phyloP scores from a whole-genome alignment of 2,113 vertebrate genomes.

The Pseudopipra pipra region DNA sequence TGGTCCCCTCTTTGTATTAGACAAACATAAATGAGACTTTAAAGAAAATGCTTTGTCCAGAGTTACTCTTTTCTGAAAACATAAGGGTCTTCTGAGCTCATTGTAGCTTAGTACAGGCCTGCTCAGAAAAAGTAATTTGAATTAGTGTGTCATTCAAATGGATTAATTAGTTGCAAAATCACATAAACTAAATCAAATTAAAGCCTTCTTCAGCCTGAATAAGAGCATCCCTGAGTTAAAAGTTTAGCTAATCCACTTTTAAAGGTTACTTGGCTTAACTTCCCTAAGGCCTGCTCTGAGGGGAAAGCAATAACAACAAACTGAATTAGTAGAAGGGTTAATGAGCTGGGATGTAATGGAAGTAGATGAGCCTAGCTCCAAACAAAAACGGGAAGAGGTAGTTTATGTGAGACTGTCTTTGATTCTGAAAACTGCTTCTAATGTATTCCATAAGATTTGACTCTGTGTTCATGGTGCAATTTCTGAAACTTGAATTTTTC shows the following conservation, averaged over 20 bases:
- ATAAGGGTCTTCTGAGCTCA: background rate
- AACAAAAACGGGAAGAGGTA: background rate
- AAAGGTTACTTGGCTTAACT: conserved; percentile 16
- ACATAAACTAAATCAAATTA: background rate
- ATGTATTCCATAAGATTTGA: background rate
- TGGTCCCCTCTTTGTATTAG: background rate
- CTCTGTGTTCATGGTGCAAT: background rate
- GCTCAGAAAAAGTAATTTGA: background rate
- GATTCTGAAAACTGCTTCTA: background rate
- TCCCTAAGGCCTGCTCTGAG: background rate
- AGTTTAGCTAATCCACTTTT: background rate
- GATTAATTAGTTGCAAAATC: conserved; percentile 28
- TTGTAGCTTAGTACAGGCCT: background rate
- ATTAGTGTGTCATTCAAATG: background rate
- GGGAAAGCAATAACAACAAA: background rate
- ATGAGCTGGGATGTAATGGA: background rate
- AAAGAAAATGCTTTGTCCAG: background rate
- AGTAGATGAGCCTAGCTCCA: background rate
- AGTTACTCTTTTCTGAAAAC: background rate
- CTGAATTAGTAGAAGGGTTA: background rate
- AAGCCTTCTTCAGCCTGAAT: background rate
- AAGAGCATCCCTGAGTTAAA: background rate
- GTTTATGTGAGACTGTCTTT: background rate
- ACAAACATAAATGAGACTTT: background rate
- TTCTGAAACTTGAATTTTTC: conserved; percentile 10